Base-by-base conservation (phyloP, 2,888 invertebrate genomes). In the Fabriciana adippe region DNA sequence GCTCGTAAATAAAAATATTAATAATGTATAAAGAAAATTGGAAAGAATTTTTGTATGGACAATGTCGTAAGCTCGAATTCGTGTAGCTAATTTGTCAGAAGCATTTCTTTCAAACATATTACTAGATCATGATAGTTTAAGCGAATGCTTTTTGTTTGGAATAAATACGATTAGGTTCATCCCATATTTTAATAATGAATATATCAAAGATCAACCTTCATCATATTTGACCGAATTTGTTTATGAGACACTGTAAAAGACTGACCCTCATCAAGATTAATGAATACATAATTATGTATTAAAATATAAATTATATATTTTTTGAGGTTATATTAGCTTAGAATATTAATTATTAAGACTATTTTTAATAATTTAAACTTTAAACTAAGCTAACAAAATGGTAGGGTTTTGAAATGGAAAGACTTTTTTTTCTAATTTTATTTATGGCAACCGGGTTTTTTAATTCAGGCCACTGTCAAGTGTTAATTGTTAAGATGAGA, bases 41-140 rank as follows among this genome's bases (percentile, higher is more conserved):
- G 21, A 51, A 50, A 47, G 54, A 35, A 35, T 41, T n/a, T 60
- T 60, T 66, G n/a, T 66, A 54, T 66, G 54, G 35, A 48, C 31
- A 47, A 31, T 48, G 53, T 35, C 35, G 48, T 66, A 35, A 60
- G 47, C 60, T 31, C 15, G 59, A 60, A 55, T 55, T 55, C 60
- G 66, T 55, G 66, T 66, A 55, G 47, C 45, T 45, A 65, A 54
- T 66, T 50, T 66, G 66, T 60, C 16, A 15, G 53, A 60, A 18
- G 54, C 54, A 60, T 66, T 60, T 8, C 54, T 50, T 66, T 60
- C 54, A 55, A 60, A 65, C 45, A 57, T 66, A 66, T 66, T 66
- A 60, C 48, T 48, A 21, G 54, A 60, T 60, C 60, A 60, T 53
- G 66, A 60, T 31, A 35, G 54, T 31, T 60, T n/a, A 35, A 26